These are phyloP conservation scores for Cyanoliseus patagonus DNA, from an alignment of 2,113 vertebrate species.

Conservation along the genomic window DNA sequence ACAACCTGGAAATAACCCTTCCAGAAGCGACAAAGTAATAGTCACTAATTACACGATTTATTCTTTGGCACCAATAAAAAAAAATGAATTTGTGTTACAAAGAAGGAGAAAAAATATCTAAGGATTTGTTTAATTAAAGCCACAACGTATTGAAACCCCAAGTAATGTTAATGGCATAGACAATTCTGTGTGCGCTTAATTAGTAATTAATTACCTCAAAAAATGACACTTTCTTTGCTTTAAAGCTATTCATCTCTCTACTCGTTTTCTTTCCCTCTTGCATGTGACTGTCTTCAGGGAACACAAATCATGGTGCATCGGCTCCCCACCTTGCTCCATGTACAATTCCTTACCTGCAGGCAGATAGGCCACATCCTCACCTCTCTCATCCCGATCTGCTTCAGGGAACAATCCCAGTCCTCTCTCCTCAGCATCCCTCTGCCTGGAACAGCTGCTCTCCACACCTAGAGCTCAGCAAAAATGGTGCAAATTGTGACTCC, in stretches of 20 bases:
- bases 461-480: neutral
- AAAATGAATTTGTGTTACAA: slow-evolving; percentile 14
- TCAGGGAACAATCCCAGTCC: rapidly evolving
- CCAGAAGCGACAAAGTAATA: neutral
- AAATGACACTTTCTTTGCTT: slow-evolving; percentile 14
- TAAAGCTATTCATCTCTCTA: neutral
- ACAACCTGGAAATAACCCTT: neutral
- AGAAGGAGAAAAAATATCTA: neutral
- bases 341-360: neutral
- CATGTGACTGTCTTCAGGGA: neutral
- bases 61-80: slow-evolving; percentile 27
- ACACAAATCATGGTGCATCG: neutral
- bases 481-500: neutral
- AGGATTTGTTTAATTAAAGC: slow-evolving; percentile 61
- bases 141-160: slow-evolving; percentile 40
- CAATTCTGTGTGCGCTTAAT: slow-evolving; percentile 43
- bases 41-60: slow-evolving; percentile 28
- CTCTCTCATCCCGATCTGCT: neutral
- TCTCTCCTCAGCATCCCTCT: neutral
- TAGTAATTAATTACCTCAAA: slow-evolving; percentile 57
- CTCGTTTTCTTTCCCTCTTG: neutral
- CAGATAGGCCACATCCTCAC: neutral
- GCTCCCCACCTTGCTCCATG: neutral
- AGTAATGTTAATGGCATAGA: slow-evolving; percentile 55
- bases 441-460: neutral